Conservation (phyloP, 2,888 invertebrate species). For the Acrocyrtus sp. region DNA sequence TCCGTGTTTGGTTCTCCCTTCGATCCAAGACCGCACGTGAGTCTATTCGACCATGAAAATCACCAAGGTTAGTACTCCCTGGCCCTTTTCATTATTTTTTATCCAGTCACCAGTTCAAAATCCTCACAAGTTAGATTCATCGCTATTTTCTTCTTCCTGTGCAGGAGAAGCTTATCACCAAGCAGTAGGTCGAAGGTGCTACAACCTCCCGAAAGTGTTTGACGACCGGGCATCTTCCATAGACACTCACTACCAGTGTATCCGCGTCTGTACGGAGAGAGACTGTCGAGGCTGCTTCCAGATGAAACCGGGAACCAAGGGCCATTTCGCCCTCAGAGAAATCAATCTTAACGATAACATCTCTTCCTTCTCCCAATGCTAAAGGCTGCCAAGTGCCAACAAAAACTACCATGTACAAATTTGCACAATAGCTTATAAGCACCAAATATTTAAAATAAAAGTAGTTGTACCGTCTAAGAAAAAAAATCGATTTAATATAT, state of each 20-base stretch:
- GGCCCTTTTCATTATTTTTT: not conserved
- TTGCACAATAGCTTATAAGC: too few species aligned
- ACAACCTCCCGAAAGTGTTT: constrained; percentile 57
- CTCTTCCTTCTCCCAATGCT: constrained; percentile 56
- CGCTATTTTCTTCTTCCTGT: not conserved
- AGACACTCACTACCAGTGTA: constrained; percentile 54
- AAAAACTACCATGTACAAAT: too few species aligned
- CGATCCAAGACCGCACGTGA: constrained; percentile 43
- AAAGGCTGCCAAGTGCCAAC: too few species aligned
- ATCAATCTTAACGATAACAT: constrained; percentile 57
- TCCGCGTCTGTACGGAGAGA: constrained; percentile 52
- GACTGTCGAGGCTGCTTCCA: constrained; percentile 53
- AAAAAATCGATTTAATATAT: too few species aligned
- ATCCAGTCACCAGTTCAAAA: not conserved
- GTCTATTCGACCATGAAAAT: constrained; percentile 45
- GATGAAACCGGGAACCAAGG: constrained; percentile 55
- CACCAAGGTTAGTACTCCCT: constrained; percentile 45
- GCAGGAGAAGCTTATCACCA: constrained; percentile 54
- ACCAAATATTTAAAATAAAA: too few species aligned
- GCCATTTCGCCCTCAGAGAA: constrained; percentile 54
- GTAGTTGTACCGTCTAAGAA: too few species aligned
- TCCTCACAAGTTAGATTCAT: not conserved
- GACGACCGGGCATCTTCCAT: constrained; percentile 56
- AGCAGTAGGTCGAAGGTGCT: constrained; percentile 55
- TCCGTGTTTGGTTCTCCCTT: constrained; percentile 1